Evolutionary conservation across 2,888 invertebrate species (phyloP).

Genomic region (Drosophila paracracens): DNA sequence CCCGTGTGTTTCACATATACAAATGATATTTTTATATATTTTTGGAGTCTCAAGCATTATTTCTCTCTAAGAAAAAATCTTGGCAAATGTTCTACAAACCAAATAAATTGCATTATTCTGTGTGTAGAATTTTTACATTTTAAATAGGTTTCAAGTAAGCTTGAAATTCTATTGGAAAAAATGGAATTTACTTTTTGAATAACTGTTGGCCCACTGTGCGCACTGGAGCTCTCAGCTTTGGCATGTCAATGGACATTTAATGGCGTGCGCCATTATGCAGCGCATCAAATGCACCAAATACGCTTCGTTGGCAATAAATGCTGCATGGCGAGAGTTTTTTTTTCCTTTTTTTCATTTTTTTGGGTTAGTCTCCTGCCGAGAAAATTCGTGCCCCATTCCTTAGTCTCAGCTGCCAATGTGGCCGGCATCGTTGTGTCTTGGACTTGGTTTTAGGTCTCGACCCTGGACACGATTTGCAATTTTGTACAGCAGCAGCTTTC

Average conservation of each 20-base stretch:
- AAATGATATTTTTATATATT: background rate
- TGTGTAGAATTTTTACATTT: background rate
- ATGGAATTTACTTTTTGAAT: background rate
- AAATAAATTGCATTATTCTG: background rate
- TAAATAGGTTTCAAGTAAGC: too few species aligned
- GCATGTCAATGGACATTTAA: slow-evolving; percentile 83
- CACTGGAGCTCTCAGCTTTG: slow-evolving; percentile 32
- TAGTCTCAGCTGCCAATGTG: slow-evolving; percentile 56
- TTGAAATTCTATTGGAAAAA: background rate
- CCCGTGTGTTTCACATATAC: accelerated
- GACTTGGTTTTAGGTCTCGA: slow-evolving; percentile 47
- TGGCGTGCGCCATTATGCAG: slow-evolving; percentile 82
- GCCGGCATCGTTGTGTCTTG: slow-evolving; percentile 24
- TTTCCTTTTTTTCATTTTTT: background rate
- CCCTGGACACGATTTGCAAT: slow-evolving; percentile 77
- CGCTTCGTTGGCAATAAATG: slow-evolving; percentile 82
- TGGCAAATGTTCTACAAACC: background rate
- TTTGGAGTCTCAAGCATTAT: background rate
- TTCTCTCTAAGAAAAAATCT: background rate
- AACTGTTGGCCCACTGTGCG: slow-evolving; percentile 52
- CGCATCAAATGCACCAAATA: slow-evolving; percentile 83
- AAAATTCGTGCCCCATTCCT: slow-evolving; percentile 15
- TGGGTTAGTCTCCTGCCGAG: slow-evolving; percentile 32
- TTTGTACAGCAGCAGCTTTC: slow-evolving; percentile 68
- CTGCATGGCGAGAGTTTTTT: slow-evolving; percentile 67